phyloP scores from a whole-genome alignment of 2,888 invertebrate genomes.

The Noctuana brunneofusca region DNA sequence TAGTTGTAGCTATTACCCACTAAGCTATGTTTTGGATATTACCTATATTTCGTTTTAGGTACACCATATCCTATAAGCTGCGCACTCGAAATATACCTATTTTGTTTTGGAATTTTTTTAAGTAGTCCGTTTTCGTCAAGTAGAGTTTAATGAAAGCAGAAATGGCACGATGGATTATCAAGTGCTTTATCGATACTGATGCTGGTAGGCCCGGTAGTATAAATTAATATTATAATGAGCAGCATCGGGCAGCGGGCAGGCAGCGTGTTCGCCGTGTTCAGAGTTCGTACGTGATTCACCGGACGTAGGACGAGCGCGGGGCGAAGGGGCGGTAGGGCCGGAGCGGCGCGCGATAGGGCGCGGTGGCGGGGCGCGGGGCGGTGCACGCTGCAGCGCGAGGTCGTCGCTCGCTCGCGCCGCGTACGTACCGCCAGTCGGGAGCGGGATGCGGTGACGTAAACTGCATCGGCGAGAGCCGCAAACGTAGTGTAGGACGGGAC shows the following conservation, averaged over 20 bases:
- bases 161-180: too few relatives aligned
- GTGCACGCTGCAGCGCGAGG: conserved; percentile 81
- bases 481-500: conserved; percentile 81
- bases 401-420: conserved; percentile 76
- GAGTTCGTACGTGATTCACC: conserved; percentile 65
- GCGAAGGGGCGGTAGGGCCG: conserved; percentile 48
- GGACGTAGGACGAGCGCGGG: conserved; percentile 73
- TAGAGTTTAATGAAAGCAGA: too few relatives aligned
- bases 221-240: too few relatives aligned
- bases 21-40: too few relatives aligned
- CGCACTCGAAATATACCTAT: too few relatives aligned
- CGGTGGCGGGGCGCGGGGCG: conserved; percentile 62
- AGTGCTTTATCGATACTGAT: too few relatives aligned
- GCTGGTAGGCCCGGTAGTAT: conserved; percentile 9
- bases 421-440: conserved; percentile 75
- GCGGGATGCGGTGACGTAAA: conserved; percentile 83
- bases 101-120: too few relatives aligned
- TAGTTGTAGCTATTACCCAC: too few relatives aligned
- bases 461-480: conserved; percentile 80
- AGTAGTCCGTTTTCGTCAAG: too few relatives aligned
- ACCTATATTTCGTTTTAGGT: too few relatives aligned
- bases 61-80: too few relatives aligned
- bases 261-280: conserved; percentile 37
- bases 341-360: conserved; percentile 53
- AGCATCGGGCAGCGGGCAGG: too few relatives aligned